phyloP scores from a whole-genome alignment of 2,888 invertebrate species.

The Synergus laeviventris region DNA sequence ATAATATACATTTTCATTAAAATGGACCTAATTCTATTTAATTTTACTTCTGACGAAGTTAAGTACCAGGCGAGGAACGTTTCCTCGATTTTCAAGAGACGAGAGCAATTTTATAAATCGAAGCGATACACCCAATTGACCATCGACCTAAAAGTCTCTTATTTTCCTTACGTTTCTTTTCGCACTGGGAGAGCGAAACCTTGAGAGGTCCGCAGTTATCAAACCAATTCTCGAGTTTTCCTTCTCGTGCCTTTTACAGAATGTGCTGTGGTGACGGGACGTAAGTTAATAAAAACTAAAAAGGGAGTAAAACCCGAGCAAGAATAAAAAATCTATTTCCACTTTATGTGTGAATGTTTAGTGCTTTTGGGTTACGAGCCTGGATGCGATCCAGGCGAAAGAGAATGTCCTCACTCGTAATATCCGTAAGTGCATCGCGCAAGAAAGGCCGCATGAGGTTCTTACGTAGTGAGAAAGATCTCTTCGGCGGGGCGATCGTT shows the following conservation, averaged over 20 bases:
- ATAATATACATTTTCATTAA: too few species aligned
- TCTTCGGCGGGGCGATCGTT: constrained; percentile 27
- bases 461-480: constrained; percentile 47
- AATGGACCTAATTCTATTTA: background rate
- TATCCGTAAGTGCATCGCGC: constrained; percentile 65
- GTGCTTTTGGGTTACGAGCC: constrained; percentile 26
- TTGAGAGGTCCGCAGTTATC: background rate
- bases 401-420: constrained; percentile 51
- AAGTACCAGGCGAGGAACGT: background rate
- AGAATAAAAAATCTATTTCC: constrained; percentile 33
- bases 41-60: background rate
- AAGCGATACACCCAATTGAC: background rate
- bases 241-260: background rate
- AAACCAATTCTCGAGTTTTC: background rate
- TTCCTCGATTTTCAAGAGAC: background rate
- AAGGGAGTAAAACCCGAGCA: background rate
- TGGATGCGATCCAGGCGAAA: constrained; percentile 26
- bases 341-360: constrained; percentile 34
- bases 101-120: background rate
- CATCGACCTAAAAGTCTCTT: background rate
- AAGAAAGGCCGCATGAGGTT: constrained; percentile 48
- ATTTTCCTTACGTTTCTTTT: background rate
- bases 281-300: constrained; percentile 5
- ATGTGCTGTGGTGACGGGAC: background rate
- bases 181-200: background rate